Percentiles rank a stretch among this genome's conserved stretches.
Conservation (phyloP, 2,113 vertebrate genomes). For the Gasterosteus aculeatus region DNA sequence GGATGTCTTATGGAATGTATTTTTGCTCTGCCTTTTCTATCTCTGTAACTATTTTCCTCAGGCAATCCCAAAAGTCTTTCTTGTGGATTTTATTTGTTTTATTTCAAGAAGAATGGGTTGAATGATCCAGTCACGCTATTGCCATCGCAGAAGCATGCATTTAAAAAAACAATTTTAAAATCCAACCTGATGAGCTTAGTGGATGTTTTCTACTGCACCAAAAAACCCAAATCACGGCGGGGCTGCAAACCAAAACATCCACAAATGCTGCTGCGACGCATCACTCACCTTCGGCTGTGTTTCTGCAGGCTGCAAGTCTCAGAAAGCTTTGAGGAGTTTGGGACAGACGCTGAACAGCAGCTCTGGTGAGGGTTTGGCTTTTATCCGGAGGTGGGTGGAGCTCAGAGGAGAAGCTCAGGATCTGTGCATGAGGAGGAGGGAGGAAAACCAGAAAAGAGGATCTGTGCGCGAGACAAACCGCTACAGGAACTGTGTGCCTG, state of each 20-base stretch:
- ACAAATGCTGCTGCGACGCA: constrained; percentile 14
- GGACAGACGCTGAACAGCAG: constrained; percentile 84
- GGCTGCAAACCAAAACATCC: constrained; percentile 3
- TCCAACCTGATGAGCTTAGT: not conserved
- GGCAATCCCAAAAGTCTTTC: not conserved
- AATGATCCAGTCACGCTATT: not conserved
- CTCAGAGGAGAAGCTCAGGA: constrained; percentile 42
- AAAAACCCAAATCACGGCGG: not conserved
- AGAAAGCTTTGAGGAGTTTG: constrained; percentile 78
- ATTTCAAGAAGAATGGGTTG: not conserved
- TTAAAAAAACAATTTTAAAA: not conserved
- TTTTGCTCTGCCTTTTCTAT: not conserved
- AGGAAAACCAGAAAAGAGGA: constrained; percentile 30
- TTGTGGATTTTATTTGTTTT: not conserved
- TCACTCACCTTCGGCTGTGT: constrained; percentile 85
- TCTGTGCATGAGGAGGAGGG: constrained; percentile 45
- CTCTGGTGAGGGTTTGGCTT: constrained; percentile 89
- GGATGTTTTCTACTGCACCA: not conserved
- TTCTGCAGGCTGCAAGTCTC: constrained; percentile 76
- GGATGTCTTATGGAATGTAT: constrained; percentile 27
- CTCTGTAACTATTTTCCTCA: not conserved
- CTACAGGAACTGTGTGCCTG: constrained; percentile 36
- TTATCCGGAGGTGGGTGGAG: constrained; percentile 97
- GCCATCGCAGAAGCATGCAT: not conserved
- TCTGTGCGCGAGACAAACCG: constrained; percentile 28